Evolutionary conservation across 2,797 vertebrate genomes (phyloP).

Genomic region (Takifugu rubripes): DNA sequence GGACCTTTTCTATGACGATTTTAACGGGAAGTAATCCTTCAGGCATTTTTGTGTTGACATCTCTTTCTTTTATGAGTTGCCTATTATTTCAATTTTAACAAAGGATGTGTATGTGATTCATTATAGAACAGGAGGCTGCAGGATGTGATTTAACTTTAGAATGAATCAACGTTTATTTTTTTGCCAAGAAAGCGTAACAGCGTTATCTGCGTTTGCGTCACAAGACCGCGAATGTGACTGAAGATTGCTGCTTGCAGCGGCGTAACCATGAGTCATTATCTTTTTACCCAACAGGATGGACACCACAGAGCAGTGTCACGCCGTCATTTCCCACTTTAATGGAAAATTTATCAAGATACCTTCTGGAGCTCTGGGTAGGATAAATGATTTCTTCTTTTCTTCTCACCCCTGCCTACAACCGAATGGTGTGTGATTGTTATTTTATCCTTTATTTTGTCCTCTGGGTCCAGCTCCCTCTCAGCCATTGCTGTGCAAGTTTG

Average conservation of each 20-base stretch:
- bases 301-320: slow-evolving; percentile 98
- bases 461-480: slow-evolving; percentile 82
- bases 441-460: slow-evolving; percentile 12
- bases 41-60: too few species aligned
- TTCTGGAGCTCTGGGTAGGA: slow-evolving; percentile 91
- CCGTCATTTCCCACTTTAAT: slow-evolving; percentile 98
- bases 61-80: too few species aligned
- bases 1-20: too few species aligned
- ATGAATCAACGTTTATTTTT: too few species aligned
- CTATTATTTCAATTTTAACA: too few species aligned
- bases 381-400: slow-evolving; percentile 19
- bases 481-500: slow-evolving; percentile 96
- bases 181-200: too few species aligned
- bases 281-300: slow-evolving; percentile 83
- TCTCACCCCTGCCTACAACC: not conserved
- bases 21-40: too few species aligned
- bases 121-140: too few species aligned
- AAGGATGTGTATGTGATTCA: too few species aligned
- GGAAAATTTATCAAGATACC: slow-evolving; percentile 98
- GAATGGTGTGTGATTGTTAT: slow-evolving; percentile 9
- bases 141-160: too few species aligned
- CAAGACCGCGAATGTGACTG: slow-evolving; percentile 5
- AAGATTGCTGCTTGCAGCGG: slow-evolving; percentile 1
- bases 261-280: slow-evolving; percentile 20
- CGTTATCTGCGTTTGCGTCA: slow-evolving; percentile 2